A percentile compares a stretch with the other conserved stretches of the same genome.
Evolutionary conservation across 2,888 invertebrate genomes (phyloP).

Genomic region (Scrobipalpa costella): DNA sequence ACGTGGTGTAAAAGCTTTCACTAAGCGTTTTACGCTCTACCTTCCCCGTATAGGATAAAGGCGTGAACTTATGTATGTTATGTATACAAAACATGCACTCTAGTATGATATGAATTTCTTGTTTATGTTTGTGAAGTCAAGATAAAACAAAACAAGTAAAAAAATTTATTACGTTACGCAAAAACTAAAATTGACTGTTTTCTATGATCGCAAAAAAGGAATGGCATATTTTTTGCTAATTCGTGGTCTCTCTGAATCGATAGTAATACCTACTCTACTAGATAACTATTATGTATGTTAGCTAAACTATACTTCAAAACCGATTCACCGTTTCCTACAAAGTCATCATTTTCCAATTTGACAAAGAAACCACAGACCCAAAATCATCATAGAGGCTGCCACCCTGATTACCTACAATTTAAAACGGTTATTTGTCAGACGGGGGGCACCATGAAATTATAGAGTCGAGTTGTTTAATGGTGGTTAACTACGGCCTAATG

Average conservation of each 20-base stretch:
- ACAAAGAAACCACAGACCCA: conserved; percentile 13
- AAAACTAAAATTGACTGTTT: no score
- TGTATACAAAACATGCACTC: not conserved
- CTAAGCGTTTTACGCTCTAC: no score
- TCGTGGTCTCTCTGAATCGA: no score
- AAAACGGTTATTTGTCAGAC: conserved; percentile 42
- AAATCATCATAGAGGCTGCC: conserved; percentile 28
- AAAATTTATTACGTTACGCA: no score
- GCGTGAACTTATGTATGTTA: no score
- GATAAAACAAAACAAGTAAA: no score
- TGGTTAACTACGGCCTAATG: conserved; percentile 37
- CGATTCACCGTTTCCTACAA: not conserved
- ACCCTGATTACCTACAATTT: conserved; percentile 38
- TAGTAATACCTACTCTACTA: not conserved
- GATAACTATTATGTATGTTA: not conserved
- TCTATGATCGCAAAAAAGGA: no score
- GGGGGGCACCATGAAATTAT: conserved; percentile 40
- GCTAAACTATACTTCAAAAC: not conserved
- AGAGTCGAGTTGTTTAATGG: conserved; percentile 37
- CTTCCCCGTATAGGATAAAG: no score
- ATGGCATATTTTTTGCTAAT: no score
- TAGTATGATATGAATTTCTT: not conserved
- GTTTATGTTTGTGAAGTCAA: no score
- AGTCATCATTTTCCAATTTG: conserved; percentile 14
- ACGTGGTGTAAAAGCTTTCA: no score